Evolutionary conservation across 1,140 invertebrate genomes (phyloP).

Genomic region (Pseudachorutes palmiensis): DNA sequence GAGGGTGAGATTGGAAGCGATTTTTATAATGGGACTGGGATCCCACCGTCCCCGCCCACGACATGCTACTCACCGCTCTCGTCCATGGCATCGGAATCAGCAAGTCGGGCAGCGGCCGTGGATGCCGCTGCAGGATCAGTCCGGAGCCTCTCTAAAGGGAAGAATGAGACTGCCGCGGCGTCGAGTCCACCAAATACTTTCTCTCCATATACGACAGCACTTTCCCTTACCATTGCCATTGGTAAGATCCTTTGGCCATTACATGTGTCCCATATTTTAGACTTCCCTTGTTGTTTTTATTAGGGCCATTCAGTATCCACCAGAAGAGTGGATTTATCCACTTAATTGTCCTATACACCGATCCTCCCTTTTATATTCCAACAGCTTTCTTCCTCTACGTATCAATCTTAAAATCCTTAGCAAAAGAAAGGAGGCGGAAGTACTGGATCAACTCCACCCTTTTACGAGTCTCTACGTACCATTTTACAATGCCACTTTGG

Average conservation of each 20-base stretch:
- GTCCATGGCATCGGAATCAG: conserved; percentile 16
- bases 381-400: no score
- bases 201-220: conserved; percentile 68
- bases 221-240: conserved; percentile 79
- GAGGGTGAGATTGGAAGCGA: neutral
- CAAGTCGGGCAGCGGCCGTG: neutral
- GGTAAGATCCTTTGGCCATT: conserved; percentile 40
- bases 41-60: conserved; percentile 29
- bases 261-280: neutral
- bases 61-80: conserved; percentile 35
- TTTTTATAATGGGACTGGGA: conserved; percentile 12
- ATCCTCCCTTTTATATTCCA: no score
- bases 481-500: no score
- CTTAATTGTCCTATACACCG: no score
- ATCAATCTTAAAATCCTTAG: no score
- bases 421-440: no score
- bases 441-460: no score
- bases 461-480: no score
- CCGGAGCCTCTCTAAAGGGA: neutral
- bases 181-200: conserved; percentile 42
- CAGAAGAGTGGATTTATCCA: no score
- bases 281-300: neutral
- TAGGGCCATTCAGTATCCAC: no score
- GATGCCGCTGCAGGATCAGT: neutral
- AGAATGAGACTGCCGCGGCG: neutral